Percentiles rank a stretch among this genome's conserved stretches.
phyloP scores from a whole-genome alignment of 1,140 invertebrate species.

The Colletes gigas region DNA sequence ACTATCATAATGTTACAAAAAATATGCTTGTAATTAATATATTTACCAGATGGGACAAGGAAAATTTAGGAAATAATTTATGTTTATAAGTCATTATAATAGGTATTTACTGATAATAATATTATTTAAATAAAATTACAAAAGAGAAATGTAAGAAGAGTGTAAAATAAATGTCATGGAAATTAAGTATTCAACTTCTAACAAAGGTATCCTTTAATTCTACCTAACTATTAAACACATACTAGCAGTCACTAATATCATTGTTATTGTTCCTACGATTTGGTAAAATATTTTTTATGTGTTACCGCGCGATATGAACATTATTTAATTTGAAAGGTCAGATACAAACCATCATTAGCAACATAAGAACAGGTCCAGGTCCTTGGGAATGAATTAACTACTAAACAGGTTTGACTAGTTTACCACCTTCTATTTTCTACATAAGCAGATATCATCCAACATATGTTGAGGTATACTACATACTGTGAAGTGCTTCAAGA shows the following conservation, averaged over 20 bases:
- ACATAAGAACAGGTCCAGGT: neutral
- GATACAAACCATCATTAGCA: neutral
- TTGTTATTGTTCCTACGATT: neutral
- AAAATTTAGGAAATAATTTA: neutral
- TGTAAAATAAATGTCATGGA: conserved; percentile 37
- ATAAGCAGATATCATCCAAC: neutral
- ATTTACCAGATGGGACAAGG: neutral
- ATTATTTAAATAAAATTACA: conserved; percentile 18
- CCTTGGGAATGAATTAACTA: neutral
- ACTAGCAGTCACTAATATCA: neutral
- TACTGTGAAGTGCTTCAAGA: neutral
- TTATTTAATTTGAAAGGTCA: neutral
- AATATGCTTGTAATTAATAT: conserved; percentile 1
- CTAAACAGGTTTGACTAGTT: conserved; percentile 48
- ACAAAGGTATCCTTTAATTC: neutral
- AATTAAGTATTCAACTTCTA: neutral
- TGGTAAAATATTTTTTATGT: neutral
- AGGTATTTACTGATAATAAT: conserved; percentile 19
- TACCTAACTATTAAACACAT: neutral
- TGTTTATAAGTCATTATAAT: neutral
- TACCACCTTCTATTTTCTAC: conserved; percentile 16
- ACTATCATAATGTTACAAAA: neutral
- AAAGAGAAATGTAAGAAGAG: conserved; percentile 31
- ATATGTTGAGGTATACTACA: neutral
- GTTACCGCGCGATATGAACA: neutral